Evolutionary conservation across 2,797 vertebrate genomes (phyloP).

Genomic region (Pogoniulus pusillus): DNA sequence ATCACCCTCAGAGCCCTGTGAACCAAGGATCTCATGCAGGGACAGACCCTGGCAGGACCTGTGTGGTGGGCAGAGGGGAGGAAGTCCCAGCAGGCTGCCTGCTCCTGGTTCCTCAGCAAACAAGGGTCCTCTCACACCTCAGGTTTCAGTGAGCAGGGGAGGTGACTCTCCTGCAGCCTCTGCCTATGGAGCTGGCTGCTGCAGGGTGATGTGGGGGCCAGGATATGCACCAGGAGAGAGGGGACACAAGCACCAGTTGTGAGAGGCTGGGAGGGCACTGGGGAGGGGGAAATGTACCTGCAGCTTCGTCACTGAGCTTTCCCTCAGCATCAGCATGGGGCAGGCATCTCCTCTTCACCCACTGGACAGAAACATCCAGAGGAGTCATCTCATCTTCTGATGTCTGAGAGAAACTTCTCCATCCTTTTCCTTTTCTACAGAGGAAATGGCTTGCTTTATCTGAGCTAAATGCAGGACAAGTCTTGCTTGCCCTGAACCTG

Average conservation of each 20-base stretch:
- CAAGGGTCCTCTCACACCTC: neutral
- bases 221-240: neutral
- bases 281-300: neutral
- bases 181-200: neutral
- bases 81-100: neutral
- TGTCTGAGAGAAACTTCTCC: neutral
- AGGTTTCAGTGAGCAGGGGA: rapidly evolving
- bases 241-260: neutral
- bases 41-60: neutral
- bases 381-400: neutral
- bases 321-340: neutral
- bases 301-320: neutral
- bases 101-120: neutral
- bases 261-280: neutral
- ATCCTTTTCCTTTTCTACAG: neutral
- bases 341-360: neutral
- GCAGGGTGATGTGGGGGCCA: rapidly evolving
- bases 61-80: neutral
- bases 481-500: neutral
- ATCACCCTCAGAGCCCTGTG: neutral
- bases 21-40: rapidly evolving
- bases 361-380: rapidly evolving
- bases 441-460: neutral
- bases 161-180: neutral
- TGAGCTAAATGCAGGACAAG: neutral